Evolutionary conservation across 1,140 invertebrate genomes (phyloP), one percentile per base, ranked within the genome.

Genomic region (Sarcophaga bullata): DNA sequence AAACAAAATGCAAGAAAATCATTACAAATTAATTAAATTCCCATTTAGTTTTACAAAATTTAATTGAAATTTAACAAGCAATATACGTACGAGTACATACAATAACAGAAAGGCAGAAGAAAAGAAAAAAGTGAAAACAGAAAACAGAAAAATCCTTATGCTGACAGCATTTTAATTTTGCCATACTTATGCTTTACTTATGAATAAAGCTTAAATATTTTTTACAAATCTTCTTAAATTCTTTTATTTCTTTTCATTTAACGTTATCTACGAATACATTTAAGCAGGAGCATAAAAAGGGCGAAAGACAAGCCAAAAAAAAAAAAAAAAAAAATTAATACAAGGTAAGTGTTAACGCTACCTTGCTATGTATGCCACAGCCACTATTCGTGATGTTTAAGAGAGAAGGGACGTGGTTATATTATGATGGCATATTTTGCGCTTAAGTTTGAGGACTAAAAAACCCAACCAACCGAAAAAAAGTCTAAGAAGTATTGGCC

Each of bases 401-500:
- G 17, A 6, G 13, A 52, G 50, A 10, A 9, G 17, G 17, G 62
- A n/a, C 8, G 17, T 25, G 17, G 54, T 13, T 3, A 58, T n/a
- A 58, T 58, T 58, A 58, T 58, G 54, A 58, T 68, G 62, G 62
- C 17, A 13, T 6, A 9, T 52, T 52, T 52, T 37, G 25, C 4
- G 25, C 25, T 37, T 37, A 37, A 37, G 25, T 37, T 37, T 37
- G 25, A 68, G 8, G 62, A 6, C 8, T 19, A 68, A 52, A 9
- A 6, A 52, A 52, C 8, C 75, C 75, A 17, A 8, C 17, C 37
- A 78, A 78, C n/a, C 49, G 73, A 48, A 78, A 78, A 78, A 78
- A 50, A 52, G 75, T 78, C 25, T 37, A 37, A 37, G 25, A 78
- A 78, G 75, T 78, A 78, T 52, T 78, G 75, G 75, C 75, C 75